phyloP scores from a whole-genome alignment of 2,113 vertebrate genomes.

The Tichodroma muraria region DNA sequence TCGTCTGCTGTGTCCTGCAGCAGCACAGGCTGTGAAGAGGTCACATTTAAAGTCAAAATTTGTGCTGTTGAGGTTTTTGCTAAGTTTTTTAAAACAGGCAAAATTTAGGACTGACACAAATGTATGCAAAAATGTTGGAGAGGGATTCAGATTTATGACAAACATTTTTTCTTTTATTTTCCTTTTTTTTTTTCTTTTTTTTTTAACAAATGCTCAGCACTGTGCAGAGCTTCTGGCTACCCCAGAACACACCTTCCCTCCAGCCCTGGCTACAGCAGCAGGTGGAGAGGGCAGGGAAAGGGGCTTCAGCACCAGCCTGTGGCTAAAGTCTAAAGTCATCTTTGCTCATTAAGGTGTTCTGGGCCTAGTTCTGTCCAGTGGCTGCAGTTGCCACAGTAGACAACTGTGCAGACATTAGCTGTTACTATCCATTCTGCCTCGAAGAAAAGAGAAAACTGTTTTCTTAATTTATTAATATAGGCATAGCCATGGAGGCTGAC shows the following conservation, averaged over 20 bases:
- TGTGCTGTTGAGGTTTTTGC: background rate
- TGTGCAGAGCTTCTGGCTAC: background rate
- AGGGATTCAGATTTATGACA: background rate
- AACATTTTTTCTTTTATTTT: background rate
- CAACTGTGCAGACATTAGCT: background rate
- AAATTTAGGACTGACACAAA: background rate
- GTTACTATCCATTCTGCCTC: background rate
- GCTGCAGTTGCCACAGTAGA: fast-evolving
- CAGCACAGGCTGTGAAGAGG: background rate
- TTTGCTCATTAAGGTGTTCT: background rate
- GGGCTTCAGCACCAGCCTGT: background rate
- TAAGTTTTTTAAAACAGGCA: background rate
- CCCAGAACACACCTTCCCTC: background rate
- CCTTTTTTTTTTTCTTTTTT: no score
- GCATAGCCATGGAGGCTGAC: background rate
- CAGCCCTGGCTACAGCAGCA: background rate
- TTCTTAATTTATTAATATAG: background rate
- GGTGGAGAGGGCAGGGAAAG: background rate
- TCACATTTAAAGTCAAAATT: background rate
- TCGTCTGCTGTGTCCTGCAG: background rate
- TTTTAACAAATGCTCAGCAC: background rate
- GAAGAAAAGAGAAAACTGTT: background rate
- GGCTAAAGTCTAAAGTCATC: background rate
- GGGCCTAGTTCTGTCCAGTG: background rate
- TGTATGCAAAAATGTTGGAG: background rate